Conservation (phyloP, 2,797 vertebrate species). For the Leptoclinus maculatus region DNA sequence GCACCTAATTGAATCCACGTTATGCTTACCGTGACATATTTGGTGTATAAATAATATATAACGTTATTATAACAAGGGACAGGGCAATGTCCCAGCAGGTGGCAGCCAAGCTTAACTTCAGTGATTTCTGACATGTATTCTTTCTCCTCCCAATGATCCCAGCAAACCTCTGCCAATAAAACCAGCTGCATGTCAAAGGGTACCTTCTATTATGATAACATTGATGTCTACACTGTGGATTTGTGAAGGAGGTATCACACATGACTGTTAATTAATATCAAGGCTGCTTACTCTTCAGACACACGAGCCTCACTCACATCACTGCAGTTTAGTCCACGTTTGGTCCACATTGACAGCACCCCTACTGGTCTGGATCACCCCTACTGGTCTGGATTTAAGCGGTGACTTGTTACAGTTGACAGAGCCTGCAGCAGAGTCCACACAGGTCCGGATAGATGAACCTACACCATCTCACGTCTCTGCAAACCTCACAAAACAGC, state of each 20-base stretch:
- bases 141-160: not conserved
- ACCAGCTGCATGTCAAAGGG: not conserved
- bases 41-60: not conserved
- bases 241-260: not conserved
- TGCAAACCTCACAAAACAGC: not conserved
- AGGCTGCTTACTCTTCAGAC: not conserved
- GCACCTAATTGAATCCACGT: not conserved
- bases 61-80: not conserved
- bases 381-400: constrained; percentile 26
- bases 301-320: accelerated
- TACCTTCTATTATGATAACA: not conserved
- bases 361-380: constrained; percentile 46
- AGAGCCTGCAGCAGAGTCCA: constrained; percentile 31
- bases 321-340: not conserved
- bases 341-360: constrained; percentile 31
- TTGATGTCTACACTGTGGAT: not conserved
- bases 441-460: constrained; percentile 6
- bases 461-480: not conserved
- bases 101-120: constrained; percentile 21
- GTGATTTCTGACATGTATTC: not conserved
- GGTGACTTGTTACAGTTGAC: not conserved
- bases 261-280: not conserved
- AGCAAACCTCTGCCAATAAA: not conserved
- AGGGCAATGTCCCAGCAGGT: constrained; percentile 1
- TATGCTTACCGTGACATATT: not conserved